Percentiles rank a stretch among this genome's conserved stretches.
These are phyloP conservation scores for Amblyteles armatorius DNA, from an alignment of 2,888 invertebrate species.

Conservation along the genomic window DNA sequence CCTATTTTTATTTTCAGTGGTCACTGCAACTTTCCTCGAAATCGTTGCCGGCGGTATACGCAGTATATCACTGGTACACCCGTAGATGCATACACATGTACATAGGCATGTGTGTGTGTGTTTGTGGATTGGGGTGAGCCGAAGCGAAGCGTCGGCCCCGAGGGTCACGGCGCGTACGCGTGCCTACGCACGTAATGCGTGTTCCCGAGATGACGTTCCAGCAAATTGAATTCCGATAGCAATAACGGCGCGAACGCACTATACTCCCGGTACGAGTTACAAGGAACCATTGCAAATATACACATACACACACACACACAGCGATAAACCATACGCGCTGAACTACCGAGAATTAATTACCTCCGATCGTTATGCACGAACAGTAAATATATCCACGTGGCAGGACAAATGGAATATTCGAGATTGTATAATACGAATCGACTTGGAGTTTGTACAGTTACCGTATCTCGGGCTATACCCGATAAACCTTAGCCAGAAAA, in stretches of 20 bases:
- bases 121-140: constrained; percentile 14
- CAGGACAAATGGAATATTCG: constrained; percentile 48
- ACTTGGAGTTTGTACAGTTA: constrained; percentile 24
- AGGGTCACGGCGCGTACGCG: constrained; percentile 61
- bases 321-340: constrained; percentile 11
- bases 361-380: constrained; percentile 50
- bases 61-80: neutral
- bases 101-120: neutral
- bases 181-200: constrained; percentile 59
- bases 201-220: constrained; percentile 59
- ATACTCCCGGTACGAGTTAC: constrained; percentile 13
- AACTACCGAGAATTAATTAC: constrained; percentile 60
- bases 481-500: constrained; percentile 14
- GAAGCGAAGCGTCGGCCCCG: constrained; percentile 53
- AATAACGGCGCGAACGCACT: constrained; percentile 41
- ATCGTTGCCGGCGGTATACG: constrained; percentile 12
- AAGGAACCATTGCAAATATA: constrained; percentile 26
- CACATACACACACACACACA: neutral
- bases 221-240: constrained; percentile 65
- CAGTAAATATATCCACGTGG: constrained; percentile 54
- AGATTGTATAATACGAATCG: constrained; percentile 47
- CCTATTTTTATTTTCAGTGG: neutral
- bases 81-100: neutral
- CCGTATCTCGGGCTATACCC: neutral
- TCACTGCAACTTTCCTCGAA: constrained; percentile 39